Evolutionary conservation across 2,113 vertebrate species (phyloP).

Genomic region (Beaufortia kweichowensis): DNA sequence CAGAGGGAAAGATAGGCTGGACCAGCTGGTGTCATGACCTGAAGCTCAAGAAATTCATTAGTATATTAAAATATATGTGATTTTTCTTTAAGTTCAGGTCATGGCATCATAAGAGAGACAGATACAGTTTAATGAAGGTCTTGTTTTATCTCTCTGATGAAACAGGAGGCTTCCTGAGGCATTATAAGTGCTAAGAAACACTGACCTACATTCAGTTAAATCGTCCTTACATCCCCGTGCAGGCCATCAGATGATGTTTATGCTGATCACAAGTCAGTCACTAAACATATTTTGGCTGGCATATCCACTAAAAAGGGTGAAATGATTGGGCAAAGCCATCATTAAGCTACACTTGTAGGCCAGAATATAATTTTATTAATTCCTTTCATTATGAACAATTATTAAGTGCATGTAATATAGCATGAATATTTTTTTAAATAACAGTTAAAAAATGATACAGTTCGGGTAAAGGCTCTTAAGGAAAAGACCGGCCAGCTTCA

Average conservation of each 20-base stretch:
- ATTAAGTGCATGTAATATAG: no score
- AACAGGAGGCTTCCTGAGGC: constrained; percentile 13
- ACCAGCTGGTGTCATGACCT: constrained; percentile 10
- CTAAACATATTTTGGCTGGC: background rate
- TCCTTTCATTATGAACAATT: no score
- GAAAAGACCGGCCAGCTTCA: background rate
- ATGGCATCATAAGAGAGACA: background rate
- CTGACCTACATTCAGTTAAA: constrained; percentile 35
- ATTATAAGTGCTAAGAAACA: constrained; percentile 27
- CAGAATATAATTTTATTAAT: no score
- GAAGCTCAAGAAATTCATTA: constrained; percentile 1
- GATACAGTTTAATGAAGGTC: constrained; percentile 19
- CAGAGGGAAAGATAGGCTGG: background rate
- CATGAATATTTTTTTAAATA: no score
- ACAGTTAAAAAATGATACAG: no score
- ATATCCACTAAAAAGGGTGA: background rate
- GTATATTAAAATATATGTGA: no score
- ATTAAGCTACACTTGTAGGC: no score
- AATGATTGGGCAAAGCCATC: background rate
- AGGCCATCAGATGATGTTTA: background rate
- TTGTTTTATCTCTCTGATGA: constrained; percentile 3
- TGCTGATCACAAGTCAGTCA: background rate
- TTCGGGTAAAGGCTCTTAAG: no score
- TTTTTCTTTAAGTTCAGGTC: no score
- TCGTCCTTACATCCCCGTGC: background rate